A percentile compares a stretch with the other conserved stretches of the same genome.
phyloP scores from a whole-genome alignment of 1,140 invertebrate genomes.

The Brachystomella parvula region DNA sequence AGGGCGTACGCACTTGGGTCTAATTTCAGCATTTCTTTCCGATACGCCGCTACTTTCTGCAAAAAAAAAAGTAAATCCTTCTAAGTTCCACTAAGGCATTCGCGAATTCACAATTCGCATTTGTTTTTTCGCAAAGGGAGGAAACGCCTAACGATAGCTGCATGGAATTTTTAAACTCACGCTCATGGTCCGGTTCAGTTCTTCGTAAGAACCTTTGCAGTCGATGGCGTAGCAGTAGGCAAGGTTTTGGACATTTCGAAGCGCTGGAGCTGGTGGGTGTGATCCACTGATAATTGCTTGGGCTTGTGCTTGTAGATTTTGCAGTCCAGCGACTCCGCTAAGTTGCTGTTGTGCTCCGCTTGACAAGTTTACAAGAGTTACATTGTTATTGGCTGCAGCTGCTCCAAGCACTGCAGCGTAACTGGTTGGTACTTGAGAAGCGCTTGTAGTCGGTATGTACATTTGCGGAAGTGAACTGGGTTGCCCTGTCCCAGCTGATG shows the following conservation, averaged over 20 bases:
- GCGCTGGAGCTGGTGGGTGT: constrained; percentile 9
- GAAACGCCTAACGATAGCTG: too few relatives aligned
- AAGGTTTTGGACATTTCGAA: constrained; percentile 58
- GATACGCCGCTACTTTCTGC: constrained; percentile 34
- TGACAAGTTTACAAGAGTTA: not conserved
- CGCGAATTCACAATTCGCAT: too few relatives aligned
- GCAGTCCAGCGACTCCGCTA: not conserved
- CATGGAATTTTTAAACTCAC: constrained; percentile 13
- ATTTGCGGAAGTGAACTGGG: constrained; percentile 57
- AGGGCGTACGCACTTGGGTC: constrained; percentile 34
- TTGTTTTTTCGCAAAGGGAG: too few relatives aligned
- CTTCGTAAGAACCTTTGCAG: constrained; percentile 89
- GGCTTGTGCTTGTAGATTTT: not conserved
- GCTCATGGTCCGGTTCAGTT: constrained; percentile 83
- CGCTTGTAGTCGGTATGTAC: constrained; percentile 44
- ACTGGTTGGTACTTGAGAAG: constrained; percentile 10
- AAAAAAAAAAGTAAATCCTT: constrained; percentile 4
- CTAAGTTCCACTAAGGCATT: too few relatives aligned
- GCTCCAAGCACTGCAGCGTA: constrained; percentile 33
- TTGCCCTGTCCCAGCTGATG: constrained; percentile 33
- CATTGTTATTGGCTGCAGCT: constrained; percentile 34
- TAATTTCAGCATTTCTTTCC: constrained; percentile 37
- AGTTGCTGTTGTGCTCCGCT: not conserved
- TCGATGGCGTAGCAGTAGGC: constrained; percentile 92
- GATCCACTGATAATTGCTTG: not conserved